Percentiles rank a stretch among this genome's conserved stretches.
Evolutionary conservation across 2,888 invertebrate genomes (phyloP).

Genomic region (Ophion obscuratus): DNA sequence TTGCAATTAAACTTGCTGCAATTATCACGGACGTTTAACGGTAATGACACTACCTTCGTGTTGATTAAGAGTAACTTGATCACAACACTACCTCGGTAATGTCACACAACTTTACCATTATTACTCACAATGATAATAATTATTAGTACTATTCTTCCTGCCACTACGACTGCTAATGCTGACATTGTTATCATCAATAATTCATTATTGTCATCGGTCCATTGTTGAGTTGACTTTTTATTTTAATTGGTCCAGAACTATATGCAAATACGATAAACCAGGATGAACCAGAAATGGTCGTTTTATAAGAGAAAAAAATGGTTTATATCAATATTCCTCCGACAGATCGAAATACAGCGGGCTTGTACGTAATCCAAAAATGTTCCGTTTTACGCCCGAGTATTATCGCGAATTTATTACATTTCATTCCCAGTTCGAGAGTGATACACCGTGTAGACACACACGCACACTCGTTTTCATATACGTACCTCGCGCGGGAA

Average conservation of each 20-base stretch:
- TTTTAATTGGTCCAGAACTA: not conserved
- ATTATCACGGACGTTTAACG: not conserved
- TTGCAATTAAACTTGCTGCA: not conserved
- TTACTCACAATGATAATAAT: too few relatives aligned
- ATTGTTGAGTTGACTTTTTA: too few relatives aligned
- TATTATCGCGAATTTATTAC: constrained; percentile 71
- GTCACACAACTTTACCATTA: too few relatives aligned
- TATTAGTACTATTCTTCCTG: too few relatives aligned
- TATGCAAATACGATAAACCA: not conserved
- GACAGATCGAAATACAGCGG: constrained; percentile 21
- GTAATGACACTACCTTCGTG: too few relatives aligned
- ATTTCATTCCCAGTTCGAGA: constrained; percentile 25
- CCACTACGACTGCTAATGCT: too few relatives aligned
- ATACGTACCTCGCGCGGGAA: constrained; percentile 51
- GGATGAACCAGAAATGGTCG: not conserved
- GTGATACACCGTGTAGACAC: constrained; percentile 2
- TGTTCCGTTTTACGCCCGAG: constrained; percentile 34
- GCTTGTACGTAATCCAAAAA: constrained; percentile 56
- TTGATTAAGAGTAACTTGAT: too few relatives aligned
- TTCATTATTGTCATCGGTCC: too few relatives aligned
- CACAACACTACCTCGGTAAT: too few relatives aligned
- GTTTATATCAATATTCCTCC: not conserved
- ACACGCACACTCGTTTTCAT: not conserved
- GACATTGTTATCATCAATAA: too few relatives aligned
- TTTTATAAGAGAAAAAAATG: not conserved